Percentiles rank a stretch among this genome's conserved stretches.
These are phyloP conservation scores for Acrocephalus arundinaceus DNA, from an alignment of 2,113 vertebrate species.

Conservation along the genomic window DNA sequence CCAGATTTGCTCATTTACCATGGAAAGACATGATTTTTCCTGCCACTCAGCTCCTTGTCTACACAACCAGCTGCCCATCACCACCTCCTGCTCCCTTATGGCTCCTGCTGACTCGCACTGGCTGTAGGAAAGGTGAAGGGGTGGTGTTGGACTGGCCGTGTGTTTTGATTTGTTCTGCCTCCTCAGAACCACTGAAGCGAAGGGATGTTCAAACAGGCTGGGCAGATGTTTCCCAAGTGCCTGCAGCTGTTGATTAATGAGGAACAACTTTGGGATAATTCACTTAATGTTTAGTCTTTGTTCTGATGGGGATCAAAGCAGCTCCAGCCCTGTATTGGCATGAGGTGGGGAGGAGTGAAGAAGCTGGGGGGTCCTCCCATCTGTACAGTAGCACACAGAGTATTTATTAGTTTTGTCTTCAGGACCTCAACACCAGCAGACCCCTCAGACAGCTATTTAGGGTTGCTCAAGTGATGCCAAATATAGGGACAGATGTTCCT, in stretches of 20 bases:
- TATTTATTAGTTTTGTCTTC: background rate
- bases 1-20: background rate
- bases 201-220: slow-evolving; percentile 6
- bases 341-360: background rate
- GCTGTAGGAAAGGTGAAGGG: background rate
- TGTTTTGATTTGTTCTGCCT: background rate
- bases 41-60: background rate
- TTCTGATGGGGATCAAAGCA: slow-evolving; percentile 20
- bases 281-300: slow-evolving; percentile 42
- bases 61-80: background rate
- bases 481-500: background rate
- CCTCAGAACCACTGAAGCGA: background rate
- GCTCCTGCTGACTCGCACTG: accelerated
- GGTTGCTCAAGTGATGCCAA: background rate
- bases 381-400: background rate
- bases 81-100: background rate
- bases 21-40: accelerated
- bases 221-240: slow-evolving; percentile 63
- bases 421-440: background rate
- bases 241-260: slow-evolving; percentile 75
- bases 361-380: background rate
- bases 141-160: accelerated
- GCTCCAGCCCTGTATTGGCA: background rate
- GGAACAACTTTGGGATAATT: slow-evolving; percentile 60
- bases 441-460: background rate